phyloP scores from a whole-genome alignment of 2,888 invertebrate genomes.

The Gnatocerus cornutus region DNA sequence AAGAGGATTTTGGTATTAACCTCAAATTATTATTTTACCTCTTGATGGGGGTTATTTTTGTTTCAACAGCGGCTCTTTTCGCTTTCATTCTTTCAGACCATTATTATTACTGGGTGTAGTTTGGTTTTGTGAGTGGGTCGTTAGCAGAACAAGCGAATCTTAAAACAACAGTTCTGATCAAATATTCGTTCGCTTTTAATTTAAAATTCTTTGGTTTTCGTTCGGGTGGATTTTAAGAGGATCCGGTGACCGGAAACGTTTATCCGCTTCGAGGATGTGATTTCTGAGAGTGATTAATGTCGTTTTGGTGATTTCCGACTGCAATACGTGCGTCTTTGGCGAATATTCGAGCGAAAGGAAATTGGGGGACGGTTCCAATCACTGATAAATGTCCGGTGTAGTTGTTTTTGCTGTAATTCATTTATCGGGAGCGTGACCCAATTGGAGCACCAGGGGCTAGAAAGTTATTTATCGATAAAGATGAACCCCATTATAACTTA shows the following conservation, averaged over 20 bases:
- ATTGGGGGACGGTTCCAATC: conserved; percentile 42
- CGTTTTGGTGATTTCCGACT: conserved; percentile 21
- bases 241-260: conserved; percentile 10
- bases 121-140: not conserved
- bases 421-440: conserved; percentile 44
- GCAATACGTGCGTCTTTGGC: conserved; percentile 11
- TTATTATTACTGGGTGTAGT: not conserved
- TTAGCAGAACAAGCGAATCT: not conserved
- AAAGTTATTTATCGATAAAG: conserved; percentile 33
- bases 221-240: not conserved
- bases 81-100: no score
- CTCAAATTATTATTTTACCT: no score
- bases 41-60: no score
- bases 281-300: conserved; percentile 23
- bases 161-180: conserved; percentile 5
- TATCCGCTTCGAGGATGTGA: conserved; percentile 8
- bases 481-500: conserved; percentile 18
- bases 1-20: no score
- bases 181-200: conserved; percentile 10
- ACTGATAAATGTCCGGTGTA: conserved; percentile 44
- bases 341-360: conserved; percentile 25
- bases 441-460: conserved; percentile 18
- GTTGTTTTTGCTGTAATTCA: conserved; percentile 49
- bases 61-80: no score
- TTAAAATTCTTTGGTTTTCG: conserved; percentile 2